These are phyloP conservation scores for Poecilia wingei DNA, from an alignment of 2,797 vertebrate genomes.

Conservation along the genomic window DNA sequence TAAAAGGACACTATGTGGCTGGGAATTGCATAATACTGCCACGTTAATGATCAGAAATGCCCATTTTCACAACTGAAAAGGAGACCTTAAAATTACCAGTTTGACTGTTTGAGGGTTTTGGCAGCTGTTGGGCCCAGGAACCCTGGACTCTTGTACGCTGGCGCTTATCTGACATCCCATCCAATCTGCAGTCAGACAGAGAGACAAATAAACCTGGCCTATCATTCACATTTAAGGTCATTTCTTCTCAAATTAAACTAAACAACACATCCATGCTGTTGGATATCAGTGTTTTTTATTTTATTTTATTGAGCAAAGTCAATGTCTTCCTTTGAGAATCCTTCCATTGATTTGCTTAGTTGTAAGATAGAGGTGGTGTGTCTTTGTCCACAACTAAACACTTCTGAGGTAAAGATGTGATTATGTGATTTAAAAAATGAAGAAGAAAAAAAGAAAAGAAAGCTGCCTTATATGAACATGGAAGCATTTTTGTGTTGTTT, in stretches of 20 bases:
- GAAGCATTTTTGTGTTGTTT: no score
- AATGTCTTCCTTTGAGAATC: neutral
- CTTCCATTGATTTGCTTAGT: neutral
- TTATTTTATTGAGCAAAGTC: neutral
- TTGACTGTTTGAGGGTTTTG: slow-evolving; percentile 47
- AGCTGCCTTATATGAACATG: neutral
- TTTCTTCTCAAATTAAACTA: neutral
- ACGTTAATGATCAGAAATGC: neutral
- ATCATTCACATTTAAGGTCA: neutral
- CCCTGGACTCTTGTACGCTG: slow-evolving; percentile 89
- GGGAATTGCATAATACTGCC: no score
- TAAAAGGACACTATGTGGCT: no score
- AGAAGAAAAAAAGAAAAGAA: neutral
- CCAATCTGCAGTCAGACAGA: slow-evolving; percentile 2
- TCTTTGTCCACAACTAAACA: neutral
- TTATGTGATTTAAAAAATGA: neutral
- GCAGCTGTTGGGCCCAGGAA: slow-evolving; percentile 84
- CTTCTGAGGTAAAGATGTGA: no score
- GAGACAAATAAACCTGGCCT: neutral
- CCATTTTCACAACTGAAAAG: neutral
- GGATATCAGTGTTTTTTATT: neutral
- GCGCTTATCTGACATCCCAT: slow-evolving; percentile 86
- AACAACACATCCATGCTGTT: neutral
- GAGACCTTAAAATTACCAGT: slow-evolving; percentile 45
- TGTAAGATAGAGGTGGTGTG: neutral